A percentile compares a stretch with the other conserved stretches of the same genome.
Evolutionary conservation across 1,140 invertebrate genomes (phyloP).

Genomic region (Drosophila ironensis): DNA sequence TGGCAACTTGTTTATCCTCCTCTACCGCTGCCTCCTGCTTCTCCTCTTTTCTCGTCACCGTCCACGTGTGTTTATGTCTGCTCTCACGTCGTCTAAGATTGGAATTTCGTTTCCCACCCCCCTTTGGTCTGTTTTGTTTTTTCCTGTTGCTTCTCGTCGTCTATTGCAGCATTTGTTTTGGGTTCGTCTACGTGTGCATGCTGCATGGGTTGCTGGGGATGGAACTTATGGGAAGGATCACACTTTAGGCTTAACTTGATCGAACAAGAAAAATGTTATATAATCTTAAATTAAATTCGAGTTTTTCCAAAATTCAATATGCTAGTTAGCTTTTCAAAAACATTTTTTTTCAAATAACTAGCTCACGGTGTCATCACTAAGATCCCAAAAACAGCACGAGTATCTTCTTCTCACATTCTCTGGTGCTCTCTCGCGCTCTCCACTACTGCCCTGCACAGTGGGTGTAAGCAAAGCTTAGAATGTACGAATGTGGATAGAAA

Average conservation of each 20-base stretch:
- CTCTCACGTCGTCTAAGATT: slow-evolving; percentile 17
- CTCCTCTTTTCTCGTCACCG: neutral
- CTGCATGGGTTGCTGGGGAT: slow-evolving; percentile 2
- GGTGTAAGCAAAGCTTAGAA: too few species aligned
- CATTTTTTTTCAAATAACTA: too few species aligned
- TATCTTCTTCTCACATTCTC: slow-evolving; percentile 24
- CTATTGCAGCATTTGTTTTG: slow-evolving; percentile 22
- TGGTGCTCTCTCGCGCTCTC: slow-evolving; percentile 15
- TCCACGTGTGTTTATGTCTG: slow-evolving; percentile 10
- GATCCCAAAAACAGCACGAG: slow-evolving; percentile 6
- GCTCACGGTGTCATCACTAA: slow-evolving; percentile 42
- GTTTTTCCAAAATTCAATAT: neutral
- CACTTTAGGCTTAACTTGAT: too few species aligned
- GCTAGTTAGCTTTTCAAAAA: too few species aligned
- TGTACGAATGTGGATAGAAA: too few species aligned
- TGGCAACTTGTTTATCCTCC: slow-evolving; percentile 12
- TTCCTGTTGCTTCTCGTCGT: slow-evolving; percentile 24
- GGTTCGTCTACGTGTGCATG: slow-evolving; percentile 1
- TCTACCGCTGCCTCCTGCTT: neutral
- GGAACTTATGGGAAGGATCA: neutral
- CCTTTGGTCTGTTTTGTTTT: slow-evolving; percentile 8
- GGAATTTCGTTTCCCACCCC: neutral
- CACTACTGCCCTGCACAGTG: too few species aligned
- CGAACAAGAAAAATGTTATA: too few species aligned
- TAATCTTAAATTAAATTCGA: neutral